A percentile compares a stretch with the other conserved stretches of the same genome.
phyloP scores from a whole-genome alignment of 1,140 invertebrate species.

The Macrocentrus cingulum region DNA sequence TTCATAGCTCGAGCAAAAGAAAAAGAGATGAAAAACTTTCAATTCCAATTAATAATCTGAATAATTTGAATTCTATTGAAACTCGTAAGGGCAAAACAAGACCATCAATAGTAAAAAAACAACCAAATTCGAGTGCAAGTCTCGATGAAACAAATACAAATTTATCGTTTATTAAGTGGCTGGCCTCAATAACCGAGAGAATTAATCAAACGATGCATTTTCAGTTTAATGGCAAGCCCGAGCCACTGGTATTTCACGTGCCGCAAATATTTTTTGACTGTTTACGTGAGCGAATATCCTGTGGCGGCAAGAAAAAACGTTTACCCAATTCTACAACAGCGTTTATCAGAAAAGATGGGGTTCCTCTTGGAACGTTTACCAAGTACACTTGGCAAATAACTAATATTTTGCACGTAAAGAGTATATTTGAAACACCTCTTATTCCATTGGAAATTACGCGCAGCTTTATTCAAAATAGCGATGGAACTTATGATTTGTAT shows the following conservation, averaged over 20 bases:
- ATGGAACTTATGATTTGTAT: slow-evolving; percentile 68
- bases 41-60: slow-evolving; percentile 30
- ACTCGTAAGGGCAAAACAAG: slow-evolving; percentile 46
- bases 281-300: slow-evolving; percentile 70
- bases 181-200: slow-evolving; percentile 73
- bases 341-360: slow-evolving; percentile 64
- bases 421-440: slow-evolving; percentile 73
- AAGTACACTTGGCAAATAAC: slow-evolving; percentile 77
- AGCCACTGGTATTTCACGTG: slow-evolving; percentile 72
- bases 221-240: slow-evolving; percentile 71
- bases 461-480: slow-evolving; percentile 69
- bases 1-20: slow-evolving; percentile 38
- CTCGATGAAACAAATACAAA: slow-evolving; percentile 52
- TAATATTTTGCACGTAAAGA: slow-evolving; percentile 73
- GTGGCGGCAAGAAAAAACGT: slow-evolving; percentile 67
- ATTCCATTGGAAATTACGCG: slow-evolving; percentile 68
- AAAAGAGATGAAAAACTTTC: slow-evolving; percentile 44
- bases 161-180: slow-evolving; percentile 69
- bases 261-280: slow-evolving; percentile 74
- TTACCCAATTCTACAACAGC: slow-evolving; percentile 66
- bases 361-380: slow-evolving; percentile 71
- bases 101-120: slow-evolving; percentile 44
- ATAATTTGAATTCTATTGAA: slow-evolving; percentile 50
- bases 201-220: slow-evolving; percentile 82
- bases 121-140: slow-evolving; percentile 43